Percentiles rank a stretch among this genome's conserved stretches.
phyloP scores from a whole-genome alignment of 2,797 vertebrate genomes.

The Enteromius paludinosus region DNA sequence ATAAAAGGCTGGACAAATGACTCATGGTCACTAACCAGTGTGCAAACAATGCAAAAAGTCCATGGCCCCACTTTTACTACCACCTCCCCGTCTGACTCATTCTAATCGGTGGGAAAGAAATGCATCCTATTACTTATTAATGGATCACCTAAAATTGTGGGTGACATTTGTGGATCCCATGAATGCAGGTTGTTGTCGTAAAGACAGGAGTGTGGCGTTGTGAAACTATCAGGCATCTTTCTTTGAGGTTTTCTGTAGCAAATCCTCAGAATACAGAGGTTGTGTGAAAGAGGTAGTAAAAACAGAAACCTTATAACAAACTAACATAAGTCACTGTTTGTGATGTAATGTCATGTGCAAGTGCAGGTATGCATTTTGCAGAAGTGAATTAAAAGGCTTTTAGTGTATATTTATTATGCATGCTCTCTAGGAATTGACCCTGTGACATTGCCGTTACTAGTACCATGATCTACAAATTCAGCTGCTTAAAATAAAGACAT shows the following conservation, averaged over 20 bases:
- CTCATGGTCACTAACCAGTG: slow-evolving; percentile 33
- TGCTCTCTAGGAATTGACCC: background rate
- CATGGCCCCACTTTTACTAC: slow-evolving; percentile 36
- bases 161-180: slow-evolving; percentile 10
- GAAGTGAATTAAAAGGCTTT: background rate
- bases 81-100: slow-evolving; percentile 20
- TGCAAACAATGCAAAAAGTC: slow-evolving; percentile 48
- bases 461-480: background rate
- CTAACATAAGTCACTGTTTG: background rate
- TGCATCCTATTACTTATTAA: slow-evolving; percentile 52
- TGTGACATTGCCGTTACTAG: background rate
- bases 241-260: background rate
- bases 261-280: background rate
- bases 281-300: background rate
- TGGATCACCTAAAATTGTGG: slow-evolving; percentile 15
- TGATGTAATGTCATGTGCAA: background rate
- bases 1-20: background rate
- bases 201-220: slow-evolving; percentile 7
- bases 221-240: slow-evolving; percentile 17
- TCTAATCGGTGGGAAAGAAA: slow-evolving; percentile 27
- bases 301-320: background rate
- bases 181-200: background rate
- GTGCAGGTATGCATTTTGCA: background rate
- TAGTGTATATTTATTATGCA: background rate
- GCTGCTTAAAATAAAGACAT: slow-evolving; percentile 16